A percentile compares a stretch with the other conserved stretches of the same genome.
Evolutionary conservation across 2,113 vertebrate species (phyloP).

Genomic region (Callopanchax toddi): DNA sequence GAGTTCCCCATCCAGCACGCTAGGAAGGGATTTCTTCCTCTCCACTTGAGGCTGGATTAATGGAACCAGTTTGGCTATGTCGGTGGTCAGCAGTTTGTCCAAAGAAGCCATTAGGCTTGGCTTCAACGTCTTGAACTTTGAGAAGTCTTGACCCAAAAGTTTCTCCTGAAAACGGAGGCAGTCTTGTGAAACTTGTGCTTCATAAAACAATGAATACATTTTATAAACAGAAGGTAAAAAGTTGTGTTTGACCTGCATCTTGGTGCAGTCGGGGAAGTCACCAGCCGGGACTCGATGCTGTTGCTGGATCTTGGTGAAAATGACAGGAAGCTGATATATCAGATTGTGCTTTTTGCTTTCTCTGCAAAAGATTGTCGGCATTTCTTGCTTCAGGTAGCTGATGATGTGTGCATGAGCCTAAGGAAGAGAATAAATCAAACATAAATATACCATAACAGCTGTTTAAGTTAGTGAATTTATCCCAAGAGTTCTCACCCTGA

Average conservation of each 20-base stretch:
- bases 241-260: conserved; percentile 84
- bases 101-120: conserved; percentile 83
- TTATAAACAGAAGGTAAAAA: not conserved
- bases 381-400: conserved; percentile 88
- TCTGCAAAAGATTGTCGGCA: conserved; percentile 89
- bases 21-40: conserved; percentile 69
- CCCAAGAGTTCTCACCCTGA: conserved; percentile 78
- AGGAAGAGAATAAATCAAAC: conserved; percentile 7
- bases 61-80: conserved; percentile 89
- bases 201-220: not conserved
- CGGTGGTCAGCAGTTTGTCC: conserved; percentile 84
- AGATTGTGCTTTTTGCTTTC: conserved; percentile 89
- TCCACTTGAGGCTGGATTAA: conserved; percentile 84
- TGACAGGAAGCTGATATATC: conserved; percentile 85
- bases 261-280: conserved; percentile 89
- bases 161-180: conserved; percentile 77
- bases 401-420: conserved; percentile 91
- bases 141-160: conserved; percentile 86
- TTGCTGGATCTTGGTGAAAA: conserved; percentile 88
- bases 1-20: conserved; percentile 84
- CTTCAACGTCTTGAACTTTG: conserved; percentile 87
- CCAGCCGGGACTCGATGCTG: conserved; percentile 87
- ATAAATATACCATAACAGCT: not conserved
- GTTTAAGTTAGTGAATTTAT: not conserved
- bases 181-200: conserved; percentile 19